Evolutionary conservation across 2,113 vertebrate species (phyloP).

Genomic region (Megaceryle maxima): DNA sequence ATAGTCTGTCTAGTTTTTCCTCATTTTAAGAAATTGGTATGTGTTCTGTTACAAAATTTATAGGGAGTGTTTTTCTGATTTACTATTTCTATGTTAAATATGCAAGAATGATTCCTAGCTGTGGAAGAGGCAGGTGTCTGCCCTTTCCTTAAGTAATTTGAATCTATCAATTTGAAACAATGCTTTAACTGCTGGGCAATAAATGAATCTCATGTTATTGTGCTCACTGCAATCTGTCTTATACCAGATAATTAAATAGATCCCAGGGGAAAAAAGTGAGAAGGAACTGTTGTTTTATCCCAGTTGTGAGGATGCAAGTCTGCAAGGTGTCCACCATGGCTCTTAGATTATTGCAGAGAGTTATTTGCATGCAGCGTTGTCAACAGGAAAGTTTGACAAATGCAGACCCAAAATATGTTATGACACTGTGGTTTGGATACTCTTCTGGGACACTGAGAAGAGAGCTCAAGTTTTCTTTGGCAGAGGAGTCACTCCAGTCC

Average conservation of each 20-base stretch:
- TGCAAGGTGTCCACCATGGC: not conserved
- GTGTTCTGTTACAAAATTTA: not conserved
- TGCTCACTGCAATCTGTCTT: not conserved
- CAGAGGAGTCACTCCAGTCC: not conserved
- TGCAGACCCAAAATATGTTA: not conserved
- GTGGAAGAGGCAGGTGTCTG: not conserved
- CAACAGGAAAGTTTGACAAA: not conserved
- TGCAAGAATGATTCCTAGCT: not conserved
- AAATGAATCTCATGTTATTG: not conserved
- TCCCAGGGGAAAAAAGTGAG: not conserved
- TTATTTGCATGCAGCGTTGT: not conserved
- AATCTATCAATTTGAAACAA: not conserved
- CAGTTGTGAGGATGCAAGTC: fast-evolving
- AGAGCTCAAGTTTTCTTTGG: not conserved
- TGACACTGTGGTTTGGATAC: not conserved
- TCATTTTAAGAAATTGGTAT: not conserved
- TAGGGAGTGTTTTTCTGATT: not conserved
- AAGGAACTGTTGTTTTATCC: not conserved
- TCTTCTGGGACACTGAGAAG: not conserved
- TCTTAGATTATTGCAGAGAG: not conserved
- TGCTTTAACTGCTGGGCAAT: not conserved
- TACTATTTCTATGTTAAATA: not conserved
- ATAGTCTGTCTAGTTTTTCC: not conserved
- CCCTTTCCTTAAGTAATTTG: not conserved
- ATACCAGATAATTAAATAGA: not conserved